These are phyloP conservation scores for Sweltsa coloradensis DNA, from an alignment of 1,140 invertebrate species.

Conservation along the genomic window DNA sequence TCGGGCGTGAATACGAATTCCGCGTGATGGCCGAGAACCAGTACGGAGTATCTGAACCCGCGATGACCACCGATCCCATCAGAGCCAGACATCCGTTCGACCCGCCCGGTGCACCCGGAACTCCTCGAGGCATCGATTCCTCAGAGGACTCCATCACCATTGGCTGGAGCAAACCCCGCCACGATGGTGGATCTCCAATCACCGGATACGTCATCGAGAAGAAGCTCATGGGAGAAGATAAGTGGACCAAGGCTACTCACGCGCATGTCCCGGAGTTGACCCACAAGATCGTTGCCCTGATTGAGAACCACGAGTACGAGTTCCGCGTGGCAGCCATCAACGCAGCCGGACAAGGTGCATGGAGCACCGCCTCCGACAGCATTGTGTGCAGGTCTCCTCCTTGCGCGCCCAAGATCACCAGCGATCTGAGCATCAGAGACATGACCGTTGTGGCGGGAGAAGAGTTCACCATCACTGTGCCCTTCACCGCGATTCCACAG, in stretches of 20 bases:
- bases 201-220: conserved; percentile 91
- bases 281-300: conserved; percentile 59
- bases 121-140: conserved; percentile 72
- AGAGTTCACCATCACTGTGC: conserved; percentile 90
- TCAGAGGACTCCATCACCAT: conserved; percentile 90
- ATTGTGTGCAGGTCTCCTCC: conserved; percentile 80
- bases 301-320: conserved; percentile 93
- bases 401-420: conserved; percentile 79
- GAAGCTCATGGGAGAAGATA: conserved; percentile 71
- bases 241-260: conserved; percentile 83
- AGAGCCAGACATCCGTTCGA: conserved; percentile 92
- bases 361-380: conserved; percentile 78
- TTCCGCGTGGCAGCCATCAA: conserved; percentile 95
- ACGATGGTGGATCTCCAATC: conserved; percentile 86
- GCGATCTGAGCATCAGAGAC: conserved; percentile 82
- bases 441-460: conserved; percentile 93
- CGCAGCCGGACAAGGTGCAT: conserved; percentile 86
- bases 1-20: conserved; percentile 92
- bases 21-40: conserved; percentile 95
- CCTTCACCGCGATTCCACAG: conserved; percentile 78
- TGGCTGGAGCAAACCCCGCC: conserved; percentile 82
- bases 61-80: conserved; percentile 75
- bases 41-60: conserved; percentile 89
- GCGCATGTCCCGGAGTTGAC: conserved; percentile 67
- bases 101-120: conserved; percentile 78